phyloP scores from a whole-genome alignment of 1,140 invertebrate genomes.

The Reticulitermes speratus region DNA sequence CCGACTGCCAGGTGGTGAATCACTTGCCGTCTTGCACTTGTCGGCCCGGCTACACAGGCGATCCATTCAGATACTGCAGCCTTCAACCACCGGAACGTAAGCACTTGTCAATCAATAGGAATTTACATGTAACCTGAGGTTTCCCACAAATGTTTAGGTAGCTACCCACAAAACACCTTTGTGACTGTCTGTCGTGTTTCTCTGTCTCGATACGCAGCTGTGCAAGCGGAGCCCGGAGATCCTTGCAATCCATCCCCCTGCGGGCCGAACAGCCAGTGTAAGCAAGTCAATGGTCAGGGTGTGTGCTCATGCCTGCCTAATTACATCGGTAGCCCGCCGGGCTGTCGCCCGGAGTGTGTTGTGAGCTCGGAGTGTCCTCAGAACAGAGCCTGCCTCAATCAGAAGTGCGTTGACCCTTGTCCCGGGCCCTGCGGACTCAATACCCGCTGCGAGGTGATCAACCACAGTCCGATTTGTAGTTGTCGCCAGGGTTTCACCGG shows the following conservation, averaged over 20 bases:
- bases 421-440: constrained; percentile 50
- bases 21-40: constrained; percentile 56
- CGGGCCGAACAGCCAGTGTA: constrained; percentile 48
- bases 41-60: constrained; percentile 50
- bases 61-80: constrained; percentile 59
- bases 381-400: constrained; percentile 56
- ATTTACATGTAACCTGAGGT: constrained; percentile 43
- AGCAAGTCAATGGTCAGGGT: constrained; percentile 40
- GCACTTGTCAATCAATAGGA: constrained; percentile 30
- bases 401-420: constrained; percentile 68
- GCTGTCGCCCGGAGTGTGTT: constrained; percentile 45
- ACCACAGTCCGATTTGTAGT: constrained; percentile 38
- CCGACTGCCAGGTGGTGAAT: constrained; percentile 67
- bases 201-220: constrained; percentile 32
- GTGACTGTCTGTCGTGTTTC: constrained; percentile 42
- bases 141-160: constrained; percentile 35
- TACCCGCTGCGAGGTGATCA: constrained; percentile 43
- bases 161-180: constrained; percentile 33
- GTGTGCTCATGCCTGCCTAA: constrained; percentile 40
- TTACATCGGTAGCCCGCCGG: constrained; percentile 40
- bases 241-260: constrained; percentile 48
- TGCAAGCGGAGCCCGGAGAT: constrained; percentile 37
- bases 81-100: constrained; percentile 41
- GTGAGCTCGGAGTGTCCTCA: constrained; percentile 44
- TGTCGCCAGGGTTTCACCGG: constrained; percentile 41